These are phyloP conservation scores for Sebastes vulpes DNA, from an alignment of 2,797 vertebrate species.

Conservation along the genomic window DNA sequence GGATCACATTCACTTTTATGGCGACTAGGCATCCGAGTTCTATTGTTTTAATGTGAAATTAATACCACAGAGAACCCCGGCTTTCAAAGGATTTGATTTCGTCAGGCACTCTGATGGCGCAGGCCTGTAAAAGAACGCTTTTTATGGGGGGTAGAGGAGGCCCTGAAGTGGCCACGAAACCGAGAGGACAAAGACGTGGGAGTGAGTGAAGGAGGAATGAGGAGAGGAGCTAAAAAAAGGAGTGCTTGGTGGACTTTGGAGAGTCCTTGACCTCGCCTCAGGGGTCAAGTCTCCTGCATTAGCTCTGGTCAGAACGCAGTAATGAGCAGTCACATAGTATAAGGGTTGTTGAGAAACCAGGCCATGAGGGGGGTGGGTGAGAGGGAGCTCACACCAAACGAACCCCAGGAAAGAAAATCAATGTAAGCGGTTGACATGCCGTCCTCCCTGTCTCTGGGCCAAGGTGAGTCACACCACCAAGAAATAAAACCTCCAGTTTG, in stretches of 20 bases:
- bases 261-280: conserved; percentile 65
- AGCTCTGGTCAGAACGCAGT: conserved; percentile 40
- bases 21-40: conserved; percentile 18
- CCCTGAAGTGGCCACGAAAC: conserved; percentile 8
- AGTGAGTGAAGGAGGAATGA: conserved; percentile 2
- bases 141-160: neutral
- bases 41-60: conserved; percentile 54
- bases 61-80: conserved; percentile 16
- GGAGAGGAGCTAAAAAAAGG: conserved; percentile 39
- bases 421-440: conserved; percentile 23
- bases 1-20: conserved; percentile 48
- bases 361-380: conserved; percentile 11
- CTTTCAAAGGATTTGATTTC: conserved; percentile 64
- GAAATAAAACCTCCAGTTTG: conserved; percentile 26
- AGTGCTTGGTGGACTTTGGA: conserved; percentile 43
- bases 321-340: conserved; percentile 65
- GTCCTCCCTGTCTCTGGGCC: conserved; percentile 38
- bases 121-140: conserved; percentile 1
- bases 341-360: conserved; percentile 69
- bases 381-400: neutral
- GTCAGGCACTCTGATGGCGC: neutral
- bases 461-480: conserved; percentile 53
- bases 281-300: conserved; percentile 62
- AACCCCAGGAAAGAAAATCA: conserved; percentile 23
- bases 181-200: conserved; percentile 23